Evolutionary conservation across 64 coral and sea anemone species (phyloP).

Genomic region (Exaiptasia diaphana): DNA sequence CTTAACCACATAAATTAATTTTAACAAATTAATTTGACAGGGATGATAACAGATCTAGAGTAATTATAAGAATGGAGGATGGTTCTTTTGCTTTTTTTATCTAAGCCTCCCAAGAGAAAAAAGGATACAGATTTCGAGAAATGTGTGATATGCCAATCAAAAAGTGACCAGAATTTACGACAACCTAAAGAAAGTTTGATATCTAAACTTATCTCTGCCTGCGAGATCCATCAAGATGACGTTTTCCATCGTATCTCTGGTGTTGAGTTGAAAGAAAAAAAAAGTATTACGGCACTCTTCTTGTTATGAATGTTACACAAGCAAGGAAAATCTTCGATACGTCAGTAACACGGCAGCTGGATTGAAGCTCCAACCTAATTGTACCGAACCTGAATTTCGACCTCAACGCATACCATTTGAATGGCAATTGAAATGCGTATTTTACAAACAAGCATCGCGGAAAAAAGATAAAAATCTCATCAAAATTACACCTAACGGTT

Average conservation of each 20-base stretch:
- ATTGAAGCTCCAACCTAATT: too few species aligned
- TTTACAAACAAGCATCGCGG: constrained; percentile 1
- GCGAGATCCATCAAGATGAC: constrained; percentile 1
- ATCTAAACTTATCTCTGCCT: not conserved
- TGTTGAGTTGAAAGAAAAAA: not conserved
- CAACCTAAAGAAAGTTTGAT: not conserved
- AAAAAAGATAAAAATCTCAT: constrained; percentile 13
- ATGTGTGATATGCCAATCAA: constrained; percentile 35
- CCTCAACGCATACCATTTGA: constrained; percentile 17
- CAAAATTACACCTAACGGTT: constrained; percentile 4
- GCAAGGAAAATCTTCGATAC: constrained; percentile 22
- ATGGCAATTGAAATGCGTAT: constrained; percentile 28
- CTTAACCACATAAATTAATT: too few species aligned
- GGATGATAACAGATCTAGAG: too few species aligned
- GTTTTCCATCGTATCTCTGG: constrained; percentile 20
- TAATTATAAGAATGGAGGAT: too few species aligned
- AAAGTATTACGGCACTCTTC: constrained; percentile 41
- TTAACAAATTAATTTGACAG: too few species aligned
- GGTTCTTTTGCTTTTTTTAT: too few species aligned
- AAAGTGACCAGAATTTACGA: not conserved
- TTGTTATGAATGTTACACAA: constrained; percentile 41
- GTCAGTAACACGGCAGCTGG: not conserved
- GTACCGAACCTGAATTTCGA: not conserved
- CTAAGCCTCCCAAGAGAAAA: not conserved
- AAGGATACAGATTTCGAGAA: not conserved